These are phyloP conservation scores for Istiophorus platypterus DNA, from an alignment of 2,113 vertebrate genomes.

Conservation along the genomic window DNA sequence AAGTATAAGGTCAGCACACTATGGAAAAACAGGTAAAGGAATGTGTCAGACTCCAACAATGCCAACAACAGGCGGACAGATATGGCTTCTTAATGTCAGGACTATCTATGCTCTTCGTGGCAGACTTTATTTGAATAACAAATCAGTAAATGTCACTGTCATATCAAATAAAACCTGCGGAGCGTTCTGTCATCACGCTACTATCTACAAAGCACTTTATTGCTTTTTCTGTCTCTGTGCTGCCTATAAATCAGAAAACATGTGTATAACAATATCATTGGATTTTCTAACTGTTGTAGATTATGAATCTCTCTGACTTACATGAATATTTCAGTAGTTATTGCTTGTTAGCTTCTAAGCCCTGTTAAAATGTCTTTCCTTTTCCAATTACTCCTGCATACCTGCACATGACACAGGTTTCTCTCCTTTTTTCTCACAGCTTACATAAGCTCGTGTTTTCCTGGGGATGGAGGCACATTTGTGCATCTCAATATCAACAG, in stretches of 20 bases:
- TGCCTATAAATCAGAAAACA: slow-evolving; percentile 28
- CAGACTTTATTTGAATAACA: slow-evolving; percentile 65
- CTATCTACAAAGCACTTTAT: slow-evolving; percentile 29
- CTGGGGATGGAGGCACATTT: slow-evolving; percentile 51
- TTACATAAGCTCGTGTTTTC: slow-evolving; percentile 75
- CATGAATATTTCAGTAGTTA: slow-evolving; percentile 32
- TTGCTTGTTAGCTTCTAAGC: slow-evolving; percentile 20
- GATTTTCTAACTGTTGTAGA: not conserved
- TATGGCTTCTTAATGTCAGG: slow-evolving; percentile 36
- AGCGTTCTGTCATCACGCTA: slow-evolving; percentile 6
- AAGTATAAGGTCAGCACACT: not conserved
- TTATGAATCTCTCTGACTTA: not conserved
- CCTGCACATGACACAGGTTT: slow-evolving; percentile 30
- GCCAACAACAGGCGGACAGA: not conserved
- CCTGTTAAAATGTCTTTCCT: slow-evolving; percentile 19
- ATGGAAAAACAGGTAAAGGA: not conserved
- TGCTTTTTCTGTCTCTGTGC: slow-evolving; percentile 26
- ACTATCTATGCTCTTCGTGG: slow-evolving; percentile 61
- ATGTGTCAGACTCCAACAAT: not conserved
- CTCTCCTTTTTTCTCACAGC: not conserved
- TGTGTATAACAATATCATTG: slow-evolving; percentile 14
- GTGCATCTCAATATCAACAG: slow-evolving; percentile 70
- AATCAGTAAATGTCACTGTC: slow-evolving; percentile 60
- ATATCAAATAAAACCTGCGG: slow-evolving; percentile 45
- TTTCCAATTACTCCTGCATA: slow-evolving; percentile 33